Conservation (phyloP, 1,140 invertebrate species). For the Rhagoletis zephyria region DNA sequence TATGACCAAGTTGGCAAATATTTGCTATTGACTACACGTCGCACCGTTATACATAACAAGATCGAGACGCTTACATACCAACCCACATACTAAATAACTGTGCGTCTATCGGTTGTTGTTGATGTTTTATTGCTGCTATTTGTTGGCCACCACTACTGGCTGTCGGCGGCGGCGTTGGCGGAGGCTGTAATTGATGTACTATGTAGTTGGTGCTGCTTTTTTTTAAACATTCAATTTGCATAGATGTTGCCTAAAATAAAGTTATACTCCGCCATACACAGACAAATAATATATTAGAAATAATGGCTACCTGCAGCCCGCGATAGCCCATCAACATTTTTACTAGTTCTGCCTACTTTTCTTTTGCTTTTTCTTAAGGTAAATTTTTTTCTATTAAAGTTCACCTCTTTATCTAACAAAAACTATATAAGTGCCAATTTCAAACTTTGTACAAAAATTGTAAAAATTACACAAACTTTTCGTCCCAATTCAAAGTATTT, state of each 20-base stretch:
- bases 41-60: slow-evolving; percentile 9
- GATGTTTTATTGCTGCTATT: background rate
- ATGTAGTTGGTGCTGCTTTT: background rate
- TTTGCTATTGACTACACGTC: slow-evolving; percentile 19
- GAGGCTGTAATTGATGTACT: background rate
- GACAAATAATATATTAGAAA: background rate
- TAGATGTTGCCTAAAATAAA: slow-evolving; percentile 13
- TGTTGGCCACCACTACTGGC: background rate
- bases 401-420: no score
- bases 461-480: no score
- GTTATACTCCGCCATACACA: background rate
- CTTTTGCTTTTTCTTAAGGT: no score
- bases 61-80: slow-evolving; percentile 28
- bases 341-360: no score
- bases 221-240: slow-evolving; percentile 38
- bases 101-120: background rate
- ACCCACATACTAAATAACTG: slow-evolving; percentile 6
- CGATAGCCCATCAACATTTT: no score
- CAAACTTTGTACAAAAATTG: no score
- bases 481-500: no score
- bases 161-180: background rate
- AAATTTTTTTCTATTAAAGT: no score
- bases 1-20: slow-evolving; percentile 48
- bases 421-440: no score
- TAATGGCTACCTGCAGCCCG: no score